phyloP scores from a whole-genome alignment of 2,888 invertebrate species.

The Lumbricus terrestris region DNA sequence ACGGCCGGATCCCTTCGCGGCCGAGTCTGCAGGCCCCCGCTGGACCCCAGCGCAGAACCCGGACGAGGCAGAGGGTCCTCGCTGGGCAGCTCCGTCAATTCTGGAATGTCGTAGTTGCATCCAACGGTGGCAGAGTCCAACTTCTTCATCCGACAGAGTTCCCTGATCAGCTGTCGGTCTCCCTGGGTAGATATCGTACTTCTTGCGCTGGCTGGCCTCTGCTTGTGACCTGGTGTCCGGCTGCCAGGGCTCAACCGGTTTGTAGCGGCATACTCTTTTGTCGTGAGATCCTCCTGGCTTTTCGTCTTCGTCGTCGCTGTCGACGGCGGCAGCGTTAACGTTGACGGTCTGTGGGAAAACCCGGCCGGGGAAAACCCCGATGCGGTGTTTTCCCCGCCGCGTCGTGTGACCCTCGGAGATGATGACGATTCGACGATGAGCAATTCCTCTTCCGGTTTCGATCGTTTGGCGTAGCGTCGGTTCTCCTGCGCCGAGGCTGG shows the following conservation, averaged over 20 bases:
- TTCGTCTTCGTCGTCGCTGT: not conserved
- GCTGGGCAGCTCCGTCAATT: not conserved
- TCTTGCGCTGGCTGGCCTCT: not conserved
- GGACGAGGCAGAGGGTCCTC: not conserved
- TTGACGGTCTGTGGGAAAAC: not conserved
- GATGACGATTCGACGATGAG: not conserved
- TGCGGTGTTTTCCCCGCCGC: not conserved
- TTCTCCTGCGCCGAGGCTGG: slow-evolving; percentile 13
- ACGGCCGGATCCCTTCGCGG: not conserved
- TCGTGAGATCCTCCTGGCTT: not conserved
- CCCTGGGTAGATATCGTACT: not conserved
- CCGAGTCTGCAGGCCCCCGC: not conserved
- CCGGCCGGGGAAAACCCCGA: not conserved
- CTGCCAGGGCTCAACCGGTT: not conserved
- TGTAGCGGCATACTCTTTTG: not conserved
- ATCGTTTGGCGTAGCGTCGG: not conserved
- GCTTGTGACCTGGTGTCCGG: not conserved
- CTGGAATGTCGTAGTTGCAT: not conserved
- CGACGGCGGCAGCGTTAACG: not conserved
- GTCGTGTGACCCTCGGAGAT: not conserved
- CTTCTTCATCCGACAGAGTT: not conserved
- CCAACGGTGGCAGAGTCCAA: not conserved
- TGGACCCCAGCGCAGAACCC: not conserved
- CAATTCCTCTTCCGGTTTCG: not conserved
- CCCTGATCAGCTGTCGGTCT: not conserved